A percentile compares a stretch with the other conserved stretches of the same genome.
Conservation (phyloP, 2,113 vertebrate species). For the Zingel zingel region DNA sequence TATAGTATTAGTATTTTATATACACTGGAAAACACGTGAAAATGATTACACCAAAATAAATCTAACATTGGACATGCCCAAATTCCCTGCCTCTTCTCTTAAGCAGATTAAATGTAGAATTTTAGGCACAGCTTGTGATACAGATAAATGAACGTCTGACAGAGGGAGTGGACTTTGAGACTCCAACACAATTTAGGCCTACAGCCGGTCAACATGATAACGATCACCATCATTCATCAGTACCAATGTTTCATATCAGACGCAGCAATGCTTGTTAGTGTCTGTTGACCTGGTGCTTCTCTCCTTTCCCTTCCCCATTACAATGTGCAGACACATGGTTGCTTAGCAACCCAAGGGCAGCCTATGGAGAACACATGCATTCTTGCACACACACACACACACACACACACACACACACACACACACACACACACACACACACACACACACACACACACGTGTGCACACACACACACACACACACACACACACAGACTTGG, state of each 20-base stretch:
- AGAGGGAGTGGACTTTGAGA: conserved; percentile 19
- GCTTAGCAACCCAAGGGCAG: conserved; percentile 76
- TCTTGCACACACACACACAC: conserved; percentile 6
- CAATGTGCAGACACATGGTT: conserved; percentile 69
- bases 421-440: too few relatives aligned
- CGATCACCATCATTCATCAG: conserved; percentile 70
- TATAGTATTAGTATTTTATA: not conserved
- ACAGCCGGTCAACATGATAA: conserved; percentile 48
- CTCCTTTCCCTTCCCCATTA: conserved; percentile 73
- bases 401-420: conserved; percentile 12
- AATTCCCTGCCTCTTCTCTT: not conserved
- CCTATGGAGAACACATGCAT: conserved; percentile 54
- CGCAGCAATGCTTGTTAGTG: conserved; percentile 48
- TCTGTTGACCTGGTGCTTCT: conserved; percentile 76
- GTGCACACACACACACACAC: conserved; percentile 29
- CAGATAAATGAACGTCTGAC: conserved; percentile 5
- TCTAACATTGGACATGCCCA: not conserved
- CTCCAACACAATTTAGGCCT: conserved; percentile 1
- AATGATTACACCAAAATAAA: not conserved
- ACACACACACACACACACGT: conserved; percentile 7
- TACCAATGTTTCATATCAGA: conserved; percentile 66
- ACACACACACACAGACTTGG: conserved; percentile 19
- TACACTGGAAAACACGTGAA: not conserved
- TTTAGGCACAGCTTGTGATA: not conserved
- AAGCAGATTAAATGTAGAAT: not conserved